phyloP scores from a whole-genome alignment of 2,888 invertebrate species.

The Bimastos eiseni region DNA sequence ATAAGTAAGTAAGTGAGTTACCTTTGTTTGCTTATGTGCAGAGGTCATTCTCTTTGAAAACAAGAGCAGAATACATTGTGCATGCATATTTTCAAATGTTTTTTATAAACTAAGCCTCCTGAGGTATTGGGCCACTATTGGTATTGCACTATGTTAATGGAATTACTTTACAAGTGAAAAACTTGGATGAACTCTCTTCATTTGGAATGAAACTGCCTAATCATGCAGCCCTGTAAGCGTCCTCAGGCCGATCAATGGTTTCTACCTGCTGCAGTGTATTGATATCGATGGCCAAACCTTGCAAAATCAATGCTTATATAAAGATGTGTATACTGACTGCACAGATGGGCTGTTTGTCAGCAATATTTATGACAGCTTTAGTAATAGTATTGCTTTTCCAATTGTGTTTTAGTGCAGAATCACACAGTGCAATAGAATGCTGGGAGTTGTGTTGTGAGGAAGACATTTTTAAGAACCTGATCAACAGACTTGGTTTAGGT shows the following conservation, averaged over 20 bases:
- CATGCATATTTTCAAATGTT: too few species aligned
- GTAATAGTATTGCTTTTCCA: neutral
- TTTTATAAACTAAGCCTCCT: too few species aligned
- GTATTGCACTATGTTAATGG: neutral
- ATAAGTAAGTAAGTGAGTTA: too few species aligned
- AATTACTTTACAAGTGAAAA: neutral
- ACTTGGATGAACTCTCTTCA: neutral
- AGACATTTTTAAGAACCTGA: neutral
- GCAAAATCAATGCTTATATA: slow-evolving; percentile 19
- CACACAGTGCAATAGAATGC: neutral
- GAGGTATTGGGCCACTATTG: too few species aligned
- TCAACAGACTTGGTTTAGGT: neutral
- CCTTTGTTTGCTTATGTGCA: too few species aligned
- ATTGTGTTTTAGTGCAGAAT: neutral
- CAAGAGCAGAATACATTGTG: too few species aligned
- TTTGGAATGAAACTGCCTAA: neutral
- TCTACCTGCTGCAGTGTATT: slow-evolving; percentile 1
- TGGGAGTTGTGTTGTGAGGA: neutral
- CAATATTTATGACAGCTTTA: neutral
- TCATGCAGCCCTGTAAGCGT: neutral
- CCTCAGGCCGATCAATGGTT: neutral
- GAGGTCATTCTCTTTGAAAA: too few species aligned
- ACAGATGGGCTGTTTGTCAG: neutral
- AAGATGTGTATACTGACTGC: neutral
- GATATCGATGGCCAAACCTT: slow-evolving; percentile 1